Evolutionary conservation across 2,888 invertebrate genomes (phyloP).

Genomic region (Cephus spinipes): DNA sequence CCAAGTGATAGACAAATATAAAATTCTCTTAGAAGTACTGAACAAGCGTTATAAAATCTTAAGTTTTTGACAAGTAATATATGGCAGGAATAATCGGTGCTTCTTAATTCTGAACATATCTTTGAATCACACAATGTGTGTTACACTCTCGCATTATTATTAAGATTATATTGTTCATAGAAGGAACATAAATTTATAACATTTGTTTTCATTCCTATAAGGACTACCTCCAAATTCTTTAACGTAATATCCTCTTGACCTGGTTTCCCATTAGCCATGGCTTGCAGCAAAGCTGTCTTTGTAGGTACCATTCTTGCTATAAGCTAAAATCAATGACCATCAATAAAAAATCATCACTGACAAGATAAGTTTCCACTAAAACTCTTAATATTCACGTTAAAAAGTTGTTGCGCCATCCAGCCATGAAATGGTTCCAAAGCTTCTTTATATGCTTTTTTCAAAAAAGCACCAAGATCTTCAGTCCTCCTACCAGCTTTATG

Average conservation of each 20-base stretch:
- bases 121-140: not conserved
- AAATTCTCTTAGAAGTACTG: not conserved
- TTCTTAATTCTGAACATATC: not conserved
- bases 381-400: slow-evolving; percentile 70
- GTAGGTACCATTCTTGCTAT: slow-evolving; percentile 75
- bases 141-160: slow-evolving; percentile 65
- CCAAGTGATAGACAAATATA: not conserved
- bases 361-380: slow-evolving; percentile 12
- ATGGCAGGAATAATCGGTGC: not conserved
- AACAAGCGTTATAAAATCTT: not conserved
- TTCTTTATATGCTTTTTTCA: slow-evolving; percentile 77
- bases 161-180: slow-evolving; percentile 71
- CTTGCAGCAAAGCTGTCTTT: slow-evolving; percentile 70
- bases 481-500: slow-evolving; percentile 65
- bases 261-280: slow-evolving; percentile 66
- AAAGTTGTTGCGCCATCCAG: slow-evolving; percentile 81
- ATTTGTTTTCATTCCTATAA: slow-evolving; percentile 71
- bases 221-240: slow-evolving; percentile 66
- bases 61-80: not conserved
- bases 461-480: slow-evolving; percentile 73
- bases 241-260: slow-evolving; percentile 60
- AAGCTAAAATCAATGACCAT: slow-evolving; percentile 66
- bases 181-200: slow-evolving; percentile 73
- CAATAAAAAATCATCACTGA: slow-evolving; percentile 6
- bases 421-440: slow-evolving; percentile 81